These are phyloP conservation scores for Myotis pilosus DNA, from an alignment of 2,797 vertebrate genomes.

Conservation along the genomic window DNA sequence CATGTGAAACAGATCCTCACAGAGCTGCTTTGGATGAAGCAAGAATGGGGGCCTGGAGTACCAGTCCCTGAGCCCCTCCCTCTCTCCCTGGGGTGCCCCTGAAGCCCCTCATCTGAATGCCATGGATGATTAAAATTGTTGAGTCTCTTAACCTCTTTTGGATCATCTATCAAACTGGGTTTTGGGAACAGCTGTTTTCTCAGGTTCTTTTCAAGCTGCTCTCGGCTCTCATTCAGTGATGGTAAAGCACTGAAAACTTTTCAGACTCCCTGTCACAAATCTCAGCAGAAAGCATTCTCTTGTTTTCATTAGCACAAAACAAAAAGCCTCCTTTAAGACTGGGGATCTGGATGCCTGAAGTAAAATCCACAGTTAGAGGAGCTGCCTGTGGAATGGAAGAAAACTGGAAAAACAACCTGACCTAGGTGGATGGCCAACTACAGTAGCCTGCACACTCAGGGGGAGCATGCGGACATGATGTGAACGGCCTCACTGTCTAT, in stretches of 20 bases:
- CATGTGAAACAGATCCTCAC: background rate
- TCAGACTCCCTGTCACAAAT: background rate
- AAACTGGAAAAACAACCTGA: constrained; percentile 12
- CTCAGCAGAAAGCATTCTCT: background rate
- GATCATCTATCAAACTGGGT: background rate
- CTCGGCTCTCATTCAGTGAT: background rate
- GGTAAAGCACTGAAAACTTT: background rate
- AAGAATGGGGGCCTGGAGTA: background rate
- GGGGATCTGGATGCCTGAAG: background rate
- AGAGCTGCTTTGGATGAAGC: background rate
- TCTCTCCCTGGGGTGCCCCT: background rate
- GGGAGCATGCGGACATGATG: background rate
- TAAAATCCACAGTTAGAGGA: background rate
- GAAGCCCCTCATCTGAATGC: background rate
- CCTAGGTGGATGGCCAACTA: background rate
- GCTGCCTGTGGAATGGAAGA: background rate
- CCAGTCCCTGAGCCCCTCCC: background rate
- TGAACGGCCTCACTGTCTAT: background rate
- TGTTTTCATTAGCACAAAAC: constrained; percentile 11
- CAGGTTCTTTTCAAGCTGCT: background rate
- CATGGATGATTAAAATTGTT: background rate
- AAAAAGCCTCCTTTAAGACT: constrained; percentile 31
- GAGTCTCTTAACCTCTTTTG: background rate
- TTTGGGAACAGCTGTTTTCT: background rate
- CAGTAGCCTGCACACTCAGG: background rate